Base-by-base conservation (phyloP, 2,113 vertebrate species). In the Kryptolebias marmoratus region DNA sequence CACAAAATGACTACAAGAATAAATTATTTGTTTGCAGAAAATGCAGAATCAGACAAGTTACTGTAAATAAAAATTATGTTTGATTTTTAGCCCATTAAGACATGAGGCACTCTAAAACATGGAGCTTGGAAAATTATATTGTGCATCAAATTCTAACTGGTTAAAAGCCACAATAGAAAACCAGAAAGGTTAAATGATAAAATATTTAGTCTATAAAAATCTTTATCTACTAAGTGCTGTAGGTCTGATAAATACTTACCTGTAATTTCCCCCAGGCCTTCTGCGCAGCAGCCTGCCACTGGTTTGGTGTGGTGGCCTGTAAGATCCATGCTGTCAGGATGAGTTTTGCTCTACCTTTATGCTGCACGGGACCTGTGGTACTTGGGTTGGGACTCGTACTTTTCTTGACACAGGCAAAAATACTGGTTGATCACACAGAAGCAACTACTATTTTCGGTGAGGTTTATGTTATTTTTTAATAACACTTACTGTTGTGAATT, bases 281-380 rank as follows among this genome's bases (percentile, higher is more conserved):
- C 65, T 93, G 90, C 70, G 92, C 94, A 9, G 93, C 91, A 10
- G 82, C 91, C 16, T 94, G 94, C 70, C 94, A 95, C 75, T 95
- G 94, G 94, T 95, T 95, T 63, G 94, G 94, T 15, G 91, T 95
- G 27, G 92, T 95, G 64, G 93, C 92, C 59, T 95, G 94, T 67
- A 95, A 95, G 77, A 94, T 95, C 73, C 93, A 94, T 54, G 77
- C 93, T 0, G 87, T 95, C 72, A 88, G 74, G 30, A 87, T 92
- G 82, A 86, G 94, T 82, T 95, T 95, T 64, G 93, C 91, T 0
- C 32, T 93, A 7, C 94, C 94, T 1, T 64, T 94, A 1, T 86
- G 81, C 12, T 71, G 77, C 62, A 92, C 92, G 0, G 92, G 92
- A 28, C 93, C 93, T 3, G 6, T 71, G 1, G 90, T 93, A n/a